phyloP scores from a whole-genome alignment of 2,888 invertebrate species.

The Tiliacea aurago region DNA sequence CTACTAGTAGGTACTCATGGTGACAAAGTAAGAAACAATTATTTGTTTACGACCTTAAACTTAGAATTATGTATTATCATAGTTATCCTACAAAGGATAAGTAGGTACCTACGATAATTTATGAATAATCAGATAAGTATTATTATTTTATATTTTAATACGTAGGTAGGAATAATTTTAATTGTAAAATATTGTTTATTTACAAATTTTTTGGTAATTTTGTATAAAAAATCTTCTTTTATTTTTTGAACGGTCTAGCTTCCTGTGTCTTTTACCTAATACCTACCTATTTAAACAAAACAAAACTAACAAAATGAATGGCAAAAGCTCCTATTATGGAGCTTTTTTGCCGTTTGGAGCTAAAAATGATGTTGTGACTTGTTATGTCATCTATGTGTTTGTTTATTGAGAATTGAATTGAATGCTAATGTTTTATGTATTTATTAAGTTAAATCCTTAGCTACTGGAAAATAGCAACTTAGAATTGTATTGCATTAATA shows the following conservation, averaged over 20 bases:
- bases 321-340: neutral
- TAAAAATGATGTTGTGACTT: neutral
- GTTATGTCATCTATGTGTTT: too few relatives aligned
- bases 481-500: neutral
- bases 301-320: neutral
- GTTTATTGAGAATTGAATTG: neutral
- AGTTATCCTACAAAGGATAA: too few relatives aligned
- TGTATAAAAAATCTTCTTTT: neutral
- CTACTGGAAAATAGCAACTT: neutral
- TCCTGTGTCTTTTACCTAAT: neutral
- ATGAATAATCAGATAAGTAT: too few relatives aligned
- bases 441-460: neutral
- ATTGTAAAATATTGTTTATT: neutral
- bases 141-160: too few relatives aligned
- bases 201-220: neutral
- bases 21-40: too few relatives aligned
- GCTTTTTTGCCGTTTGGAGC: neutral
- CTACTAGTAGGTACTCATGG: too few relatives aligned
- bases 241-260: neutral
- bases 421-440: neutral
- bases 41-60: too few relatives aligned
- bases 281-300: too few relatives aligned
- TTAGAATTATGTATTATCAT: too few relatives aligned
- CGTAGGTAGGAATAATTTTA: neutral
- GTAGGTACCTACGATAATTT: too few relatives aligned